Conservation (phyloP, 1,140 invertebrate species). For the Pectinophora gossypiella region DNA sequence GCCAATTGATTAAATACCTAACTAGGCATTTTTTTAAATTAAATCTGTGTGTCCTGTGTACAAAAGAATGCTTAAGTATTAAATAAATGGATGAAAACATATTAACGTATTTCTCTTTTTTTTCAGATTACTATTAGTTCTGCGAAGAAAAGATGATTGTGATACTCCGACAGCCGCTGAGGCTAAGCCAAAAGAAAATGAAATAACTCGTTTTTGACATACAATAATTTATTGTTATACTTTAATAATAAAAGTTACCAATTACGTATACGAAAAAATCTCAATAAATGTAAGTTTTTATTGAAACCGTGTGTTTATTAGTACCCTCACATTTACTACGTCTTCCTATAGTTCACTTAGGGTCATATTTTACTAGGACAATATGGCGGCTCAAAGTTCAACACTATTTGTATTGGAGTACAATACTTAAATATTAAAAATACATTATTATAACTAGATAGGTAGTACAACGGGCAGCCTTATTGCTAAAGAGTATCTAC, state of each 20-base stretch:
- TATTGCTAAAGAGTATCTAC: too few relatives aligned
- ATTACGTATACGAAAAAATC: conserved; percentile 44
- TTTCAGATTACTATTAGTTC: conserved; percentile 53
- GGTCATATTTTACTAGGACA: too few relatives aligned
- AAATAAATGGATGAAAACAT: not conserved
- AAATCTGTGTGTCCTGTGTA: too few relatives aligned
- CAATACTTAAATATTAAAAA: too few relatives aligned
- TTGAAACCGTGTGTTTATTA: conserved; percentile 22
- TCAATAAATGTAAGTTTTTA: conserved; percentile 63
- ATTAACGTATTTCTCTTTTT: conserved; percentile 6
- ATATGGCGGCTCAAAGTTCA: too few relatives aligned
- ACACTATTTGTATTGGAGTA: too few relatives aligned
- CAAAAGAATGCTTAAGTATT: too few relatives aligned
- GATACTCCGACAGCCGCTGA: conserved; percentile 16
- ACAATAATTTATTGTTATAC: conserved; percentile 44
- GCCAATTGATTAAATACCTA: too few relatives aligned
- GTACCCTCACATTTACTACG: not conserved
- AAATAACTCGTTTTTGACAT: conserved; percentile 57
- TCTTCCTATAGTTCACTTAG: too few relatives aligned
- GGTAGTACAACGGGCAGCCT: too few relatives aligned
- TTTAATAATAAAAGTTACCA: conserved; percentile 24
- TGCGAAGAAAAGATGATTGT: conserved; percentile 44
- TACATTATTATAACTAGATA: too few relatives aligned
- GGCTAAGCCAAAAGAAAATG: conserved; percentile 40
- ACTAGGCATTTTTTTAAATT: too few relatives aligned